These are phyloP conservation scores for Cetoscarus ocellatus DNA, from an alignment of 2,797 vertebrate genomes.

Conservation along the genomic window DNA sequence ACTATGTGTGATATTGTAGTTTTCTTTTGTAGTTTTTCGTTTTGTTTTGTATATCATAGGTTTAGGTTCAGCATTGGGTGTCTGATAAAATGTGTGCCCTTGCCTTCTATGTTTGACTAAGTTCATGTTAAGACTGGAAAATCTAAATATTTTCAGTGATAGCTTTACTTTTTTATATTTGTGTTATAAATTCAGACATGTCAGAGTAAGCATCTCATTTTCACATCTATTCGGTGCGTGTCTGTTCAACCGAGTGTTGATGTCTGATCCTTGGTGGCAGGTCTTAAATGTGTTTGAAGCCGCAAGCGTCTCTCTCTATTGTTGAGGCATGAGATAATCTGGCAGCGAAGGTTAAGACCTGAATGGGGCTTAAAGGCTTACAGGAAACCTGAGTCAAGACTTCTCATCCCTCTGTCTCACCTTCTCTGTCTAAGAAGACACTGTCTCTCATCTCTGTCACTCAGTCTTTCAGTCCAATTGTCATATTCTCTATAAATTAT, in stretches of 20 bases:
- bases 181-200: neutral
- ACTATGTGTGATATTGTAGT: too few relatives aligned
- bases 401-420: conserved; percentile 46
- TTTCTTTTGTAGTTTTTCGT: too few relatives aligned
- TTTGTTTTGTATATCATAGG: too few relatives aligned
- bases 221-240: neutral
- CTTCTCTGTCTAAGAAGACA: conserved; percentile 43
- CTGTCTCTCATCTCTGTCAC: neutral
- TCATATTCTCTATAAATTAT: conserved; percentile 3
- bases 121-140: too few relatives aligned
- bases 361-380: conserved; percentile 70
- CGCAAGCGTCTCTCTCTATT: conserved; percentile 32
- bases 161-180: neutral
- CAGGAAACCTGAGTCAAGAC: conserved; percentile 67
- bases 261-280: conserved; percentile 45
- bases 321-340: conserved; percentile 46
- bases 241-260: neutral
- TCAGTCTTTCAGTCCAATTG: neutral
- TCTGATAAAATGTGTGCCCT: too few relatives aligned
- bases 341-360: conserved; percentile 58
- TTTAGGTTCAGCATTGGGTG: too few relatives aligned
- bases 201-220: conserved; percentile 12
- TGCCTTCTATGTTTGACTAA: too few relatives aligned
- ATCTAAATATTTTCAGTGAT: too few relatives aligned
- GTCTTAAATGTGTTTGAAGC: conserved; percentile 28